Evolutionary conservation across 2,888 invertebrate genomes (phyloP).

Genomic region (Stegana nigrithorax): DNA sequence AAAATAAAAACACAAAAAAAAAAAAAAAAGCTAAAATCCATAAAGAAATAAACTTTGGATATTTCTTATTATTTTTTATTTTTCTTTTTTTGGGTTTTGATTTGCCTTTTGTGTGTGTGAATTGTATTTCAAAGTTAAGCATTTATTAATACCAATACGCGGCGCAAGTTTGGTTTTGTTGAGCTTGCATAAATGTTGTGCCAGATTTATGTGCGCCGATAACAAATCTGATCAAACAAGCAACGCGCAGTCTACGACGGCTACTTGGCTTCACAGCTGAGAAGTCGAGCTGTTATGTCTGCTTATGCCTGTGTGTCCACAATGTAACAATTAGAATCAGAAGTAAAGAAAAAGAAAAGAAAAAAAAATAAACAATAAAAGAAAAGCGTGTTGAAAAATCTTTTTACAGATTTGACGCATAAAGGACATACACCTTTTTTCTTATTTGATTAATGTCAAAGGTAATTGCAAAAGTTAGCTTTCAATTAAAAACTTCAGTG

Average conservation of each 20-base stretch:
- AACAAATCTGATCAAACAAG: no score
- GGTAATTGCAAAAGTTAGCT: constrained; percentile 60
- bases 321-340: no score
- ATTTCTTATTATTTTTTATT: not conserved
- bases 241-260: no score
- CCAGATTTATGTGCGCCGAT: no score
- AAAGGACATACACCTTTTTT: no score
- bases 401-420: no score
- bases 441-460: constrained; percentile 50
- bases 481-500: constrained; percentile 50
- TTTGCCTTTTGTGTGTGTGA: not conserved
- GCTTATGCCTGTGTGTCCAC: no score
- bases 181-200: constrained; percentile 39
- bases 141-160: constrained; percentile 58
- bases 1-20: constrained; percentile 8
- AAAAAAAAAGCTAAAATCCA: constrained; percentile 25
- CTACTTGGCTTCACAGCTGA: no score
- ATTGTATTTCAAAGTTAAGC: constrained; percentile 34
- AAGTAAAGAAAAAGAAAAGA: no score
- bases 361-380: no score
- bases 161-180: constrained; percentile 24
- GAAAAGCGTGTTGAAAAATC: no score
- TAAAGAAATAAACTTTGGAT: constrained; percentile 44
- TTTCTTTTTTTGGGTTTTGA: not conserved
- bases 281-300: no score